Percentiles rank a stretch among this genome's conserved stretches.
These are phyloP conservation scores for Diogma glabrata DNA, from an alignment of 2,888 invertebrate species.

Conservation along the genomic window DNA sequence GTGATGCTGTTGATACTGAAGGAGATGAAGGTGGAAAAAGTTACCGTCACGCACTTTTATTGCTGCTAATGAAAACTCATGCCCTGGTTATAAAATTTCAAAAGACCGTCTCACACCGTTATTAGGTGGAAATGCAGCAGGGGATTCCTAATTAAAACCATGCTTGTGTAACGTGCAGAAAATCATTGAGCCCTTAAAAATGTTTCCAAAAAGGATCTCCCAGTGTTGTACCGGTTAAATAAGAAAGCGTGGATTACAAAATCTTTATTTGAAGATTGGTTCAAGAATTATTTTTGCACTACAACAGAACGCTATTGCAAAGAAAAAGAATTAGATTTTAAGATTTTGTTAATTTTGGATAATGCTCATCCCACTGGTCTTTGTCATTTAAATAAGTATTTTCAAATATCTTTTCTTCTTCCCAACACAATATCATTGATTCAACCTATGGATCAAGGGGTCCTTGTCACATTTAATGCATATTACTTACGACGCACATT, in stretches of 20 bases:
- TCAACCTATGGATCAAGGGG: no score
- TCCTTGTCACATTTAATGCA: no score
- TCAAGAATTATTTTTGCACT: neutral
- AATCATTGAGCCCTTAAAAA: neutral
- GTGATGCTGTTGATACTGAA: neutral
- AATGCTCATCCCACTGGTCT: no score
- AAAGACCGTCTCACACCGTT: neutral
- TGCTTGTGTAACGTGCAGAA: neutral
- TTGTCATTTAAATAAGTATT: conserved; percentile 4
- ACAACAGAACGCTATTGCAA: neutral
- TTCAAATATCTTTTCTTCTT: neutral
- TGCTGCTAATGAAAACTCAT: neutral
- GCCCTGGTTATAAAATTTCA: neutral
- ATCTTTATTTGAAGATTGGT: neutral
- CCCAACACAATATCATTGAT: neutral
- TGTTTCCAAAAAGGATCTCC: neutral
- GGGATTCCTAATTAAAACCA: neutral
- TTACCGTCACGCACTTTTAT: neutral
- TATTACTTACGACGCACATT: neutral
- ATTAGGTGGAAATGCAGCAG: neutral
- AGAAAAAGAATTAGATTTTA: neutral
- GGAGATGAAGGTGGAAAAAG: neutral
- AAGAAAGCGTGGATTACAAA: neutral
- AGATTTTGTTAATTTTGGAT: neutral
- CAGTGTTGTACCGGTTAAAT: neutral